phyloP scores from a whole-genome alignment of 2,113 vertebrate species.

The Anhinga rufa region DNA sequence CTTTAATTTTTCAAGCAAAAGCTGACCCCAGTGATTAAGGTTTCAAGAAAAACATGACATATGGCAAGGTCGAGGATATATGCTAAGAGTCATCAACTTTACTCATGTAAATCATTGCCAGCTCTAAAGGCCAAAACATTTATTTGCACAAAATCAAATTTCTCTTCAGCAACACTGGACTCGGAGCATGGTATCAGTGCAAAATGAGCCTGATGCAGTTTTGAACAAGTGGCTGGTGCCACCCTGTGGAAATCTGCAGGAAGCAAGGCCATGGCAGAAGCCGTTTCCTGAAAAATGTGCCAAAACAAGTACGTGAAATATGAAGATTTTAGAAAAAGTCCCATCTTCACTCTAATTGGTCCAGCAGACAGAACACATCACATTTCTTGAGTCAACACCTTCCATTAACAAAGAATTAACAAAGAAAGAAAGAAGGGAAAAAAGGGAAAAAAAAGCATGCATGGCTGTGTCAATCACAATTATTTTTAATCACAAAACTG shows the following conservation, averaged over 20 bases:
- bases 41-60: not conserved
- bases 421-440: too few relatives aligned
- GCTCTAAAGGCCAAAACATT: not conserved
- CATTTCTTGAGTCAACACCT: not conserved
- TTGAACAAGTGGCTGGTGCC: not conserved
- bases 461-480: not conserved
- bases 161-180: not conserved
- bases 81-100: not conserved
- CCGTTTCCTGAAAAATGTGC: not conserved
- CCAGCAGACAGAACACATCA: not conserved
- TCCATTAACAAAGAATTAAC: not conserved
- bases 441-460: not conserved
- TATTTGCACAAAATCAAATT: not conserved
- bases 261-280: not conserved
- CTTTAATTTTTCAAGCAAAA: not conserved
- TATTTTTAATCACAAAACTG: not conserved
- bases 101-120: not conserved
- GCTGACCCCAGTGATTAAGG: not conserved
- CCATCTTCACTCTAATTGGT: not conserved
- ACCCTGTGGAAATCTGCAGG: constrained; percentile 13
- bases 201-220: not conserved
- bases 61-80: not conserved
- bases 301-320: not conserved
- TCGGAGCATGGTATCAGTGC: fast-evolving
- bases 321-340: fast-evolving